phyloP scores from a whole-genome alignment of 2,797 vertebrate genomes.

The Arvicola amphibius region DNA sequence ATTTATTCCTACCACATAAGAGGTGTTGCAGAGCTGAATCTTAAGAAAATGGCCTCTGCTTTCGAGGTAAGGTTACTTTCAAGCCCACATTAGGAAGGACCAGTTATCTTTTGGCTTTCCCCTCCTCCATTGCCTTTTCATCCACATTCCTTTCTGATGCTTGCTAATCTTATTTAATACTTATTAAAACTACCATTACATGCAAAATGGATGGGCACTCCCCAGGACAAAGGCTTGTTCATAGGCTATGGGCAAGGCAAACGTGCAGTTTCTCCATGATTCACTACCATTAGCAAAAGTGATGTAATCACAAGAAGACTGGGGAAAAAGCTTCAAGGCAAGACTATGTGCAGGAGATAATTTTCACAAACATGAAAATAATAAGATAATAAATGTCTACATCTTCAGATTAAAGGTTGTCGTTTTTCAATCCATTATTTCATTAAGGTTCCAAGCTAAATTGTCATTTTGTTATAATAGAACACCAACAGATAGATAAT shows the following conservation, averaged over 20 bases:
- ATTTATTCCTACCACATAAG: slow-evolving; percentile 58
- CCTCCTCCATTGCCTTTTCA: not conserved
- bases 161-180: not conserved
- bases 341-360: not conserved
- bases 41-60: slow-evolving; percentile 49
- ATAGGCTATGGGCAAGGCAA: not conserved
- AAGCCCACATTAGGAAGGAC: not conserved
- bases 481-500: not conserved
- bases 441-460: not conserved
- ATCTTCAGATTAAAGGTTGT: slow-evolving; percentile 6
- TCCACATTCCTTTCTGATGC: not conserved
- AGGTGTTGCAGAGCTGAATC: slow-evolving; percentile 42
- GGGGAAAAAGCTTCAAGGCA: not conserved
- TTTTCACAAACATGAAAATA: slow-evolving; percentile 32
- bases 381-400: not conserved
- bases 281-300: not conserved
- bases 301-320: not conserved
- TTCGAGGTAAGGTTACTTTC: slow-evolving; percentile 52
- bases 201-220: not conserved
- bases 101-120: not conserved
- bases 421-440: not conserved
- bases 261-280: not conserved
- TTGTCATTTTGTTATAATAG: not conserved
- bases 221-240: not conserved
- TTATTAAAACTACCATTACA: not conserved